phyloP scores from a whole-genome alignment of 1,140 invertebrate genomes.

The Melitaea cinxia region DNA sequence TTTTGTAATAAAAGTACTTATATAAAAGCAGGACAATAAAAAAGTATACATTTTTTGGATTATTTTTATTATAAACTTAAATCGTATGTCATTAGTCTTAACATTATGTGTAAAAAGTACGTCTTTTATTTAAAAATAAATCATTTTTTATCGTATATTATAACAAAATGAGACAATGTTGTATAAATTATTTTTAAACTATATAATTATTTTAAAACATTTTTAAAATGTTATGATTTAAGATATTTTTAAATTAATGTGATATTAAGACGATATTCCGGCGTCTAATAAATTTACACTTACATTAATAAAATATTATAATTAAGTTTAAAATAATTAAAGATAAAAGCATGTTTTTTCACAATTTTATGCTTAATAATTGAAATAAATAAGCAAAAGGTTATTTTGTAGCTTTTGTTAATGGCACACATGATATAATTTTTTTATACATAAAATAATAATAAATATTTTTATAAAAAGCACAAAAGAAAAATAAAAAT shows the following conservation, averaged over 20 bases:
- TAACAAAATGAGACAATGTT: constrained; percentile 8
- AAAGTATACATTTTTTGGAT: background rate
- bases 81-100: constrained; percentile 22
- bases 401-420: background rate
- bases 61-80: constrained; percentile 28
- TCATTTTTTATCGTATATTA: background rate
- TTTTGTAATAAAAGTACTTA: background rate
- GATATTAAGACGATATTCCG: constrained; percentile 8
- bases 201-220: constrained; percentile 6
- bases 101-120: constrained; percentile 16
- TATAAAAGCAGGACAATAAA: background rate
- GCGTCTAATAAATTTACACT: constrained; percentile 10
- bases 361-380: too few relatives aligned
- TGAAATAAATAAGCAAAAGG: background rate
- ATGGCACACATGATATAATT: constrained; percentile 10
- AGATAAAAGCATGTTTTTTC: too few relatives aligned
- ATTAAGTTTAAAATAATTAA: constrained; percentile 17
- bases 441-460: too few relatives aligned
- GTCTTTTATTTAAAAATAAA: constrained; percentile 9
- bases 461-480: too few relatives aligned
- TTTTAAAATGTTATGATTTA: background rate
- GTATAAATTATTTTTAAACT: background rate
- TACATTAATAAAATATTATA: constrained; percentile 3
- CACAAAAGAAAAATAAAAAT: too few relatives aligned
- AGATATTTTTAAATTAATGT: constrained; percentile 1